A percentile compares a stretch with the other conserved stretches of the same genome.
These are phyloP conservation scores for Ctenomys sociabilis DNA, from an alignment of 2,113 vertebrate species.

Conservation along the genomic window DNA sequence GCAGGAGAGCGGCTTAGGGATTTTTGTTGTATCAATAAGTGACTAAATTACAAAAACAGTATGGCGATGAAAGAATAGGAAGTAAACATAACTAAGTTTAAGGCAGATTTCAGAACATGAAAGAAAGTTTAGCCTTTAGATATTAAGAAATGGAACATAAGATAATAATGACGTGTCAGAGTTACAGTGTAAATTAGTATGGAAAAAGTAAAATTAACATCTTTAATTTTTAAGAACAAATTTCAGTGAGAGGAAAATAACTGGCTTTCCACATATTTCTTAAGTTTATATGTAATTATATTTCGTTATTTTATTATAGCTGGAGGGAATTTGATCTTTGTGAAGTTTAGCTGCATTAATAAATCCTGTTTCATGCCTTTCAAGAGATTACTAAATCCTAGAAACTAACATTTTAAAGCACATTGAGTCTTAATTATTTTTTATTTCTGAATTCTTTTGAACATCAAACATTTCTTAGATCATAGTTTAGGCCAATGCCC, in stretches of 20 bases:
- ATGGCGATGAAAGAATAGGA: neutral
- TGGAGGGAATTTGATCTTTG: conserved; percentile 23
- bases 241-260: neutral
- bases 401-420: conserved; percentile 5
- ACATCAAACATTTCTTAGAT: conserved; percentile 55
- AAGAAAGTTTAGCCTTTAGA: neutral
- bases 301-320: conserved; percentile 36
- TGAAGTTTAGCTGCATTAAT: conserved; percentile 56
- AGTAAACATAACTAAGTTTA: neutral
- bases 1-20: neutral
- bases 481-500: neutral
- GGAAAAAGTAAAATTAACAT: conserved; percentile 38
- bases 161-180: conserved; percentile 18
- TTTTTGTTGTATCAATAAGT: neutral
- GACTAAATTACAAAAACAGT: neutral
- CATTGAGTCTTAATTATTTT: conserved; percentile 50
- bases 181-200: neutral
- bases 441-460: conserved; percentile 64
- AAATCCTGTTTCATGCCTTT: conserved; percentile 53
- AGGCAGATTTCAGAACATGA: conserved; percentile 32
- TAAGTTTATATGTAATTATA: conserved; percentile 41
- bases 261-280: neutral
- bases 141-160: conserved; percentile 20
- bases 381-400: conserved; percentile 66
- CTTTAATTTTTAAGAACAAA: conserved; percentile 27